Evolutionary conservation across 2,888 invertebrate species (phyloP).

Genomic region (Schrankia costaestrigalis): DNA sequence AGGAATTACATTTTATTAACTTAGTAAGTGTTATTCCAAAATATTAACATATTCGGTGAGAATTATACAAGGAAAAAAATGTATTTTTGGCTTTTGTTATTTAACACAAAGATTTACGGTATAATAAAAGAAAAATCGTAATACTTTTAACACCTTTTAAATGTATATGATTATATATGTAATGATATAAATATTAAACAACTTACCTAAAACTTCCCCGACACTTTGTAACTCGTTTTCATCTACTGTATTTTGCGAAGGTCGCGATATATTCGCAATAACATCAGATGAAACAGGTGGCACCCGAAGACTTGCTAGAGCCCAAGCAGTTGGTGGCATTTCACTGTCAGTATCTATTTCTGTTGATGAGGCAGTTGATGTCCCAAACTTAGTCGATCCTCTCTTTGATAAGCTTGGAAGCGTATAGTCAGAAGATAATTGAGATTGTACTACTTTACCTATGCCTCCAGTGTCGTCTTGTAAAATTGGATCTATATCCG

Average conservation of each 20-base stretch:
- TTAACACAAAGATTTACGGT: too few species aligned
- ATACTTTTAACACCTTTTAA: too few species aligned
- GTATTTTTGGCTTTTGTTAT: too few species aligned
- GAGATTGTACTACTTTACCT: constrained; percentile 65
- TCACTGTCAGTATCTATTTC: constrained; percentile 50
- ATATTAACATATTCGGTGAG: constrained; percentile 1
- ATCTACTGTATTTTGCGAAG: constrained; percentile 51
- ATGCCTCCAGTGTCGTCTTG: constrained; percentile 63
- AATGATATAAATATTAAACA: not conserved
- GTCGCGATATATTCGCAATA: constrained; percentile 41
- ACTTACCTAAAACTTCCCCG: constrained; percentile 61
- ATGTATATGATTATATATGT: not conserved
- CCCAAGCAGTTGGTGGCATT: constrained; percentile 75
- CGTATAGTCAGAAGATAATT: constrained; percentile 68
- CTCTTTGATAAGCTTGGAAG: constrained; percentile 73
- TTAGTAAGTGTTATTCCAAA: too few species aligned
- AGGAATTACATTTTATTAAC: not conserved
- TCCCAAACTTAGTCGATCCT: constrained; percentile 69
- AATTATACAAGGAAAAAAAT: too few species aligned
- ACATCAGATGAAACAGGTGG: constrained; percentile 51
- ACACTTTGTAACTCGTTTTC: constrained; percentile 74
- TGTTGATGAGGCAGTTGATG: constrained; percentile 50
- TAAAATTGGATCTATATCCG: constrained; percentile 73
- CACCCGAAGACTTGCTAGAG: constrained; percentile 69
- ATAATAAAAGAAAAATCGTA: too few species aligned